Percentiles rank a stretch among this genome's conserved stretches.
Conservation (phyloP, 2,797 vertebrate genomes). For the Margarornis squamiger region DNA sequence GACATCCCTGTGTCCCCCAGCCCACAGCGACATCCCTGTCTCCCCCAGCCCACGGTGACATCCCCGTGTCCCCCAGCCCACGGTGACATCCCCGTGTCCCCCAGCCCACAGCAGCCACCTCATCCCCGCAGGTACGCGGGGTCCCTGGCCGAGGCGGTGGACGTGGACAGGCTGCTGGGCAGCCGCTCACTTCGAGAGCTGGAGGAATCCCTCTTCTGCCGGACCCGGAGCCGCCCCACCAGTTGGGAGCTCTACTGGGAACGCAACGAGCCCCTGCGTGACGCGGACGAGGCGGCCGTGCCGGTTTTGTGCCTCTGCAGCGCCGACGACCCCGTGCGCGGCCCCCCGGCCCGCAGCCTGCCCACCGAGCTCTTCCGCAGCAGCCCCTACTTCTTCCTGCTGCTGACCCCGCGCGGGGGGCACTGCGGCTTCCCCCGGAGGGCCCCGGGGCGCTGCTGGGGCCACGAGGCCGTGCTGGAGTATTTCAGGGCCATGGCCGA, state of each 20-base stretch:
- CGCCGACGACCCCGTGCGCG: conserved; percentile 84
- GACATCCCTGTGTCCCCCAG: not conserved
- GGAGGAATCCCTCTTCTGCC: conserved; percentile 86
- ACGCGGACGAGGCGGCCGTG: conserved; percentile 87
- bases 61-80: too few relatives aligned
- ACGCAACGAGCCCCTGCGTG: conserved; percentile 87
- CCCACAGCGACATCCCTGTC: not conserved
- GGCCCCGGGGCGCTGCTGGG: conserved; percentile 74
- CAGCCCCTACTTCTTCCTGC: conserved; percentile 87
- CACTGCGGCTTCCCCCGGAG: conserved; percentile 84
- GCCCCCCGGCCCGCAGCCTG: conserved; percentile 68
- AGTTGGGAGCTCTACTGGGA: conserved; percentile 89
- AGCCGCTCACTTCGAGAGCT: conserved; percentile 83
- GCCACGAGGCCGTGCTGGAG: conserved; percentile 81
- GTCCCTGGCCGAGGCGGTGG: conserved; percentile 77
- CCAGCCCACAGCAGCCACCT: fast-evolving
- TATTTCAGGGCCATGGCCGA: conserved; percentile 82
- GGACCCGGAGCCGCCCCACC: conserved; percentile 41
- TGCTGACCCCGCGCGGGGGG: conserved; percentile 82
- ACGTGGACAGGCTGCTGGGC: conserved; percentile 73
- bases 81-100: not conserved
- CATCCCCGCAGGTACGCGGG: not conserved
- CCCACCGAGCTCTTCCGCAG: conserved; percentile 80
- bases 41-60: not conserved
- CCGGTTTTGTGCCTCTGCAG: conserved; percentile 88